Evolutionary conservation across 2,888 invertebrate species (phyloP).

Genomic region (Drosophila acutilabella): DNA sequence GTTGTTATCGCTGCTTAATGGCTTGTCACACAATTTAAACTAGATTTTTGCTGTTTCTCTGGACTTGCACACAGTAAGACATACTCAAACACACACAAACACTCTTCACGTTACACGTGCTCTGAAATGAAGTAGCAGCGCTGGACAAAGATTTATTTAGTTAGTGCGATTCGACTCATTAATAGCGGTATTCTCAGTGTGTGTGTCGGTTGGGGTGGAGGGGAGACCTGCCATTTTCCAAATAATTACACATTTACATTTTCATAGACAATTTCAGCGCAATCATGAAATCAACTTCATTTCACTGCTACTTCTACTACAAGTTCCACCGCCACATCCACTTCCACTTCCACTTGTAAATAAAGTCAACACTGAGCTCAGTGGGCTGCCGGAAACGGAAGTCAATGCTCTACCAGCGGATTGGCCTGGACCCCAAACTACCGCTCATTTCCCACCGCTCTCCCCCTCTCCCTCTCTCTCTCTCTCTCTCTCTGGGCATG

Average conservation of each 20-base stretch:
- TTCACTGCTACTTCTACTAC: constrained; percentile 35
- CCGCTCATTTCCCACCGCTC: background rate
- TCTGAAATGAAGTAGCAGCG: constrained; percentile 30
- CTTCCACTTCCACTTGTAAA: background rate
- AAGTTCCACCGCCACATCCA: background rate
- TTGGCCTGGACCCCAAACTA: constrained; percentile 15
- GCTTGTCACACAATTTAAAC: constrained; percentile 75
- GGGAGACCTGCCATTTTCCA: constrained; percentile 66
- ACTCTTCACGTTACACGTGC: constrained; percentile 1
- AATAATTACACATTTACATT: constrained; percentile 80
- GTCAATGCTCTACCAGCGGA: constrained; percentile 40
- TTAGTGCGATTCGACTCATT: constrained; percentile 46
- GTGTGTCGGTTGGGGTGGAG: background rate
- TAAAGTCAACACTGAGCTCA: background rate
- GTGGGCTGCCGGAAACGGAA: constrained; percentile 43
- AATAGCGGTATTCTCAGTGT: constrained; percentile 19
- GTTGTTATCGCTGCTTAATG: constrained; percentile 64
- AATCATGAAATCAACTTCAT: constrained; percentile 73
- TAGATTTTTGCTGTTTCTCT: constrained; percentile 20
- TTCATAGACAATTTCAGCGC: constrained; percentile 72
- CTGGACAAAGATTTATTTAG: constrained; percentile 69
- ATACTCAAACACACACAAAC: background rate
- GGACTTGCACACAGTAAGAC: background rate
- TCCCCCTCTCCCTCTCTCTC: background rate
- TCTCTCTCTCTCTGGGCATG: background rate